phyloP scores from a whole-genome alignment of 2,888 invertebrate genomes.

The Anoplius nigerrimus region DNA sequence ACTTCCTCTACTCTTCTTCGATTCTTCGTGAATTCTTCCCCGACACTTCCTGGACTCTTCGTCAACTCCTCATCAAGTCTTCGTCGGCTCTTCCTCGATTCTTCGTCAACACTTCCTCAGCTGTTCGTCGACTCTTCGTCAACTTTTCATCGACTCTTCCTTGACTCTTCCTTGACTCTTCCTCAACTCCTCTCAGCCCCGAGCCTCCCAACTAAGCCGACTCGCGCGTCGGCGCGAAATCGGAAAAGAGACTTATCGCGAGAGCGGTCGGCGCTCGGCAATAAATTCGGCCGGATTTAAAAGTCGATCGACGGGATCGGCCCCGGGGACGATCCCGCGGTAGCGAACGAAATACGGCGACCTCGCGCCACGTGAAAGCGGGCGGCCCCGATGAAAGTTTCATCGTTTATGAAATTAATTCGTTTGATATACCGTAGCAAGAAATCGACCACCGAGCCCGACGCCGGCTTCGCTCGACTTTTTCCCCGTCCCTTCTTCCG shows the following conservation, averaged over 20 bases:
- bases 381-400: slow-evolving; percentile 1
- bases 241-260: slow-evolving; percentile 20
- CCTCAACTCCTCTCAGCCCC: too few relatives aligned
- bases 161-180: too few relatives aligned
- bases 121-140: too few relatives aligned
- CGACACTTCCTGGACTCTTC: too few relatives aligned
- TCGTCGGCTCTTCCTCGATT: too few relatives aligned
- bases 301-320: slow-evolving; percentile 41
- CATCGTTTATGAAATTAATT: slow-evolving; percentile 53
- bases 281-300: slow-evolving; percentile 30
- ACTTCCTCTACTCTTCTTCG: too few relatives aligned
- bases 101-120: too few relatives aligned
- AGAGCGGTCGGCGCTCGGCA: slow-evolving; percentile 11
- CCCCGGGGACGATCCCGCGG: slow-evolving; percentile 33
- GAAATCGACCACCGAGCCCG: slow-evolving; percentile 15
- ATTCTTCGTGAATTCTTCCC: too few relatives aligned
- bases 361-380: slow-evolving; percentile 7
- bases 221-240: slow-evolving; percentile 1
- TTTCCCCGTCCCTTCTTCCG: background rate
- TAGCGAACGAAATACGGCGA: slow-evolving; percentile 28
- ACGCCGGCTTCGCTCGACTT: background rate
- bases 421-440: slow-evolving; percentile 41
- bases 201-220: too few relatives aligned
- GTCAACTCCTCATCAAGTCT: too few relatives aligned
- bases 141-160: too few relatives aligned